Base-by-base conservation (phyloP, 2,113 vertebrate species). In the Sialia sialis region DNA sequence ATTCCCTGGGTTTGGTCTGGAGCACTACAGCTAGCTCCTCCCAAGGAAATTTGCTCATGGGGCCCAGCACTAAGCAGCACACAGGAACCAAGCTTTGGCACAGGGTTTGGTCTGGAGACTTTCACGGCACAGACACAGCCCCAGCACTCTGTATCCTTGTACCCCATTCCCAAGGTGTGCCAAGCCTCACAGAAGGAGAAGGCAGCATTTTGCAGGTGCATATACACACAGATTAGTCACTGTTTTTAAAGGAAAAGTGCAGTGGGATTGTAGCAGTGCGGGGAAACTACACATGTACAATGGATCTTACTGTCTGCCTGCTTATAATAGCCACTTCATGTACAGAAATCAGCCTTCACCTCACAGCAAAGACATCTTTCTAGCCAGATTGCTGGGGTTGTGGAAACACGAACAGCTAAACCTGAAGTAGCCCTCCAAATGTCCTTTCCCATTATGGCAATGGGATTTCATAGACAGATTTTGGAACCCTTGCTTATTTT, bases 101-200 rank as follows among this genome's bases (percentile, higher is more conserved):
- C 34, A 27, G n/a, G 11, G 16, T 60, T 60, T 83, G 8, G 1
- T 44, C 46, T 86, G 54, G 46, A 74, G 25, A 10, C 8, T 38
- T 80, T 29, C 11, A 22, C 8, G n/a, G 18, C 32, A 27, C 3
- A 36, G 25, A 29, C n/a, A 44, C 2, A 8, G 4, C 6, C n/a
- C 30, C 58, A 64, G 19, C 2, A 4, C 20, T 49, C 6, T 6
- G 13, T 13, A 12, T 34, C 58, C 11, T 36, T 43, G 36, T 38
- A 22, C 17, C 15, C 11, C 6, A 1, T 77, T 73, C 27, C 22
- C 32, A 80, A n/a, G 54, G 29, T 0, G 0, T 38, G 13, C 18
- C 60, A 12, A 81, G 10, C 30, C 22, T 70, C 43, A n/a, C 1
- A 1, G 58, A 85, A 56, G 0, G 3, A 48, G 18, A 43, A 64